Base-by-base conservation (phyloP, 2,797 vertebrate species). In the Spheniscus humboldti region DNA sequence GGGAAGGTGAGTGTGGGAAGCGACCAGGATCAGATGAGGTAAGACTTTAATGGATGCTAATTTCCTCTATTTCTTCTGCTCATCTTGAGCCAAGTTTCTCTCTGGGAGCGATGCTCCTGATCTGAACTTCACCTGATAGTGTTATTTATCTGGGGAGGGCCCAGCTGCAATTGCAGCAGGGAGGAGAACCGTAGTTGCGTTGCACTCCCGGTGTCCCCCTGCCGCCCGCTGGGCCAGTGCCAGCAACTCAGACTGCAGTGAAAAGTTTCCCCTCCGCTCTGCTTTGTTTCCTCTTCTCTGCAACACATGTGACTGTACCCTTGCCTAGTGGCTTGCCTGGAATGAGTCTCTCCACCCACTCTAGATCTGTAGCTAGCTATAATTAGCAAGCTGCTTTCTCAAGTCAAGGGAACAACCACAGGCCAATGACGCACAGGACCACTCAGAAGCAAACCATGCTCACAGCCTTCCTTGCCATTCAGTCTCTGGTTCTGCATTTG, bases 11-110 rank as follows among this genome's bases (percentile, higher is more conserved):
- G 71, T 88, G 69, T 41, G 90, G 93, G 83, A 97, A 97, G 62
- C 71, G 93, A 53, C 78, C 86, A 56, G 96, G 57, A 78, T 86
- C 94, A 73, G 81, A 93, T 59, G 94, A 97, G 94, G 97, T 97
- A 86, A 93, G 89, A 50, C 45, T 81, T 77, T 11, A 72, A 4
- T 18, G 15, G 77, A 53, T 89, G 43, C 11, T 50, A 2, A 60
- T 92, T 94, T 88, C 55, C 35, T 72, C 30, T 71, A 6, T 62
- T 94, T 59, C 41, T 73, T 74, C 18, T 89, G 45, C 43, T 92
- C 13, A 35, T 35, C 22, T 69, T 55, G 13, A 56, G 50, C 87
- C 50, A 66, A 2, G 69, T 74, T 50, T 57, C 71, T 69, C 19
- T 60, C 13, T 91, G 74, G 43, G 27, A 67, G 24, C 16, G 45